phyloP scores from a whole-genome alignment of 2,113 vertebrate genomes.

The Psammodynastes pulverulentus region DNA sequence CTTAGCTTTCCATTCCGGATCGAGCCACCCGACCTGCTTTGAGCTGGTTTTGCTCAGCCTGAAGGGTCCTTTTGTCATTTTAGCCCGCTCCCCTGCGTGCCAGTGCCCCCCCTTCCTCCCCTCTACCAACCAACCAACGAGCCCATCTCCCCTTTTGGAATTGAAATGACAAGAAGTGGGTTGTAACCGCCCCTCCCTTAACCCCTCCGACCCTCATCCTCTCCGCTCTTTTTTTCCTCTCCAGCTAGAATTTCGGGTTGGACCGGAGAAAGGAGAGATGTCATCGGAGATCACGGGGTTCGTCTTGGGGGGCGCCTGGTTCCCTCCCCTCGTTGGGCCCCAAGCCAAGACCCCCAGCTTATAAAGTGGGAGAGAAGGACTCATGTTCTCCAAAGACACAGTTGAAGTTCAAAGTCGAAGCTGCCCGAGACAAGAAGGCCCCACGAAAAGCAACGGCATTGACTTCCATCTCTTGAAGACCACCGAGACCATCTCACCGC shows the following conservation, averaged over 20 bases:
- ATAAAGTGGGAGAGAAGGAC: conserved; percentile 40
- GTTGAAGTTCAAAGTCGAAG: background rate
- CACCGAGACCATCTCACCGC: background rate
- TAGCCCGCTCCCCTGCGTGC: background rate
- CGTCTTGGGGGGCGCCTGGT: background rate
- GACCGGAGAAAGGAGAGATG: background rate
- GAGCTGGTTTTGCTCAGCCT: background rate
- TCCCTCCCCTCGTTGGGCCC: conserved; percentile 29
- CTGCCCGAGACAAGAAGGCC: background rate
- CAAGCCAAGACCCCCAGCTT: background rate
- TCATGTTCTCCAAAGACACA: background rate
- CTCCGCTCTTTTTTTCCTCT: background rate
- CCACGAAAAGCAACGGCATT: too few relatives aligned
- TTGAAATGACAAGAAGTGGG: background rate
- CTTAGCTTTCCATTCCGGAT: background rate
- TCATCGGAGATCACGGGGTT: background rate
- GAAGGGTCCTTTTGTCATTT: conserved; percentile 31
- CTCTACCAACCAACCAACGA: background rate
- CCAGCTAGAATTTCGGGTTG: background rate
- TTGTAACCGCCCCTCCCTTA: background rate
- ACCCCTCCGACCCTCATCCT: background rate
- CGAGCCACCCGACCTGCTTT: background rate
- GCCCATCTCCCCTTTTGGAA: conserved; percentile 1
- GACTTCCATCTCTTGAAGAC: background rate
- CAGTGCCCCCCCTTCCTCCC: background rate